Conservation (phyloP, 2,888 invertebrate genomes). For the Lithophane leautieri region DNA sequence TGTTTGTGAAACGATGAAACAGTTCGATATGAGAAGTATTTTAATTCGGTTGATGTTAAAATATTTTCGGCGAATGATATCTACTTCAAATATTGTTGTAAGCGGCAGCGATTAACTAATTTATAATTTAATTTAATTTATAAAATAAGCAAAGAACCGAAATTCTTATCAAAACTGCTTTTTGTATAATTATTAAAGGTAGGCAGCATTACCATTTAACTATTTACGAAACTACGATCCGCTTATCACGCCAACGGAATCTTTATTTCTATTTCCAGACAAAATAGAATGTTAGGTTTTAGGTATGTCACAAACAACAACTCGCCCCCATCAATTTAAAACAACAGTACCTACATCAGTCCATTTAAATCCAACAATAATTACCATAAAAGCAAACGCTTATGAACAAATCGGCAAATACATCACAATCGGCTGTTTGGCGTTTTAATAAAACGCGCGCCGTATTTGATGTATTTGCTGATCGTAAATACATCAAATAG, state of each 20-base stretch:
- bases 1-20: conserved; percentile 38
- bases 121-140: no score
- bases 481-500: conserved; percentile 58
- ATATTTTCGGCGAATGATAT: conserved; percentile 11
- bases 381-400: conserved; percentile 62
- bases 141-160: neutral
- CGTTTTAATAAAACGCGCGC: conserved; percentile 56
- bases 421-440: conserved; percentile 46
- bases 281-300: neutral
- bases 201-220: neutral
- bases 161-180: neutral
- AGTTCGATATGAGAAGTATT: conserved; percentile 17
- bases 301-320: neutral
- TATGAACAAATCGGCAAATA: conserved; percentile 61
- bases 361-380: conserved; percentile 55
- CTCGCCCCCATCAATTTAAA: neutral
- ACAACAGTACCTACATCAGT: conserved; percentile 25
- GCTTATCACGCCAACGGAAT: neutral
- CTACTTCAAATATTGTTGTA: conserved; percentile 3
- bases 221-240: neutral
- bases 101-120: neutral
- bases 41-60: conserved; percentile 28
- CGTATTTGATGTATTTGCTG: conserved; percentile 54
- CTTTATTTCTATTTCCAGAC: neutral
- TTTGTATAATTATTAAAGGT: neutral